Evolutionary conservation across 2,888 invertebrate genomes (phyloP), one percentile per base, ranked within the genome.

Genomic region (Choristoneura rosaceana): DNA sequence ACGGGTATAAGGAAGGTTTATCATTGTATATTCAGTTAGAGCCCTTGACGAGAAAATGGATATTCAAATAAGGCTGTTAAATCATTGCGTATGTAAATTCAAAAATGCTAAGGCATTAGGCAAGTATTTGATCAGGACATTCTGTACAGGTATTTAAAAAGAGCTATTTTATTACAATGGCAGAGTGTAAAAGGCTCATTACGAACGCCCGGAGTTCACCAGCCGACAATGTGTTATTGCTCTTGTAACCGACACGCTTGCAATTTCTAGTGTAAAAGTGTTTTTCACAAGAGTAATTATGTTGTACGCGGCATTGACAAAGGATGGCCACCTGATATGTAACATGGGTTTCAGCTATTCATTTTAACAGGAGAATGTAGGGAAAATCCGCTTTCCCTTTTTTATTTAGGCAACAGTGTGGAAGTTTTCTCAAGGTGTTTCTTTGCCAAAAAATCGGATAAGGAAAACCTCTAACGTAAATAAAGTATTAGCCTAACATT

Each of bases 291-390:
- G 52, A 62, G 62, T 67, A 71, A 67, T 67, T 71, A 71, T 63
- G 50, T 43, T 73, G 52, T 69, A 62, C 47, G 58, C 68, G 38
- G 50, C 68, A 43, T 75, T 69, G 74, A 79, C 80, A 79, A 81
- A 80, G 79, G 75, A 67, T 70, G 64, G 75, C 74, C 77, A 78
- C 76, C 79, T 78, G 79, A 82, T 83, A 80, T 74, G 77, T 81
- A 79, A 82, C 81, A 77, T 73, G 80, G 81, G 81, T 81, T 74
- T 64, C 69, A 73, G 63, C 74, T 71, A 77, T 79, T 77, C 71
- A 78, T 78, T 77, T 75, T 76, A 77, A 76, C 74, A 73, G 73
- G 74, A 75, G 70, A 75, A 67, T 47, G 66, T 52, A 55, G 58
- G 55, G 43, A 17, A 62, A 58, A 58, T 61, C 52, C 65, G 45